These are phyloP conservation scores for Sphyrna mokarran DNA, from an alignment of 2,113 vertebrate species.

Conservation along the genomic window DNA sequence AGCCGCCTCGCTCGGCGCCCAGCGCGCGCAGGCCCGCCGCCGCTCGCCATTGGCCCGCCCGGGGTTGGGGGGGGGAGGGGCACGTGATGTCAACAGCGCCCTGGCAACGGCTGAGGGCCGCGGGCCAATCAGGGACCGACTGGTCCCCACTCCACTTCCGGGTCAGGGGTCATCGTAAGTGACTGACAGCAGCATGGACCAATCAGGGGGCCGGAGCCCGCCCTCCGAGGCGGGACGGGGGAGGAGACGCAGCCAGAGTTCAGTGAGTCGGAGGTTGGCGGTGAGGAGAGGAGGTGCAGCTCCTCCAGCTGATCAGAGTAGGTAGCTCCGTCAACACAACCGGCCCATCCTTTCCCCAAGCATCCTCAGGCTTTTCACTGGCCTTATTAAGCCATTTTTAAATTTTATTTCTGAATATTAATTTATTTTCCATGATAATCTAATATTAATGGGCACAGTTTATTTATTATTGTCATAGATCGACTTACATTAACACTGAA, in stretches of 20 bases:
- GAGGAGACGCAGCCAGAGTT: background rate
- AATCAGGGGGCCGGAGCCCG: background rate
- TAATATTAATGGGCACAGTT: too few relatives aligned
- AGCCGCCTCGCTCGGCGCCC: background rate
- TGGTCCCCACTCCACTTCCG: background rate
- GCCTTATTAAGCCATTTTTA: too few relatives aligned
- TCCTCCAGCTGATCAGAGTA: background rate
- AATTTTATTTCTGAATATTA: too few relatives aligned
- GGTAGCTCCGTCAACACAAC: background rate
- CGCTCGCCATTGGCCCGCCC: background rate
- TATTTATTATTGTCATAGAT: too few relatives aligned
- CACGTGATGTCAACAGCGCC: constrained; percentile 14
- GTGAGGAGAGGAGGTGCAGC: background rate
- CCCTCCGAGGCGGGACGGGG: too few relatives aligned
- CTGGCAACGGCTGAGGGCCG: background rate
- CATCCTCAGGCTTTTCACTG: background rate
- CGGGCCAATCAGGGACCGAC: background rate
- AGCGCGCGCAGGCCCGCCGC: background rate
- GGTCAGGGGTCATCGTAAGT: background rate
- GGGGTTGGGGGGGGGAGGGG: background rate
- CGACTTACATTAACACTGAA: too few relatives aligned
- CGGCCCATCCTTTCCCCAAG: background rate
- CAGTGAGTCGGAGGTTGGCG: background rate
- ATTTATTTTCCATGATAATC: too few relatives aligned
- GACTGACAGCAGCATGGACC: background rate